Base-by-base conservation (phyloP, 2,113 vertebrate genomes). In the Ophiodon elongatus region DNA sequence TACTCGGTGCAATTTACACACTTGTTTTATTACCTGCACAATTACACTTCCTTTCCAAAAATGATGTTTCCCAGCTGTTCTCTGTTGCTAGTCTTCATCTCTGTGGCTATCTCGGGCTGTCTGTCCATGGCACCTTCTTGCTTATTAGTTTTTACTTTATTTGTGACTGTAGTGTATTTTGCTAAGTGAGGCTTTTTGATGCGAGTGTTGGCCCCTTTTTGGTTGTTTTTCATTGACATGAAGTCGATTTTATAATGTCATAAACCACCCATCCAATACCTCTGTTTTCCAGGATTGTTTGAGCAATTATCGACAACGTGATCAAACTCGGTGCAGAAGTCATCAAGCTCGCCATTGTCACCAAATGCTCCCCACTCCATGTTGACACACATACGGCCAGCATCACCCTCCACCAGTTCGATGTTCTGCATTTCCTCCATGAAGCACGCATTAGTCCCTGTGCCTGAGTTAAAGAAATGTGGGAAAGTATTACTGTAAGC, bases 291-390 rank as follows among this genome's bases (percentile, higher is more conserved):
- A 0, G 97, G 95, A 82, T 96, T 95, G 90, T 96, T 95, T 0
- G 98, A 98, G 21, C 94, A 90, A 3, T 97, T 95, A 14, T 99
- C 98, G 60, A 99, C 98, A 0, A 93, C 89, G 60, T 71, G 2
- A 64, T 99, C 98, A 0, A 98, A 99, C 73, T 94, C 89, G 0
- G 98, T 99, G 89, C 92, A 95, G 23, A 99, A 25, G 76, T 98
- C 96, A 0, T 99, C 96, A 21, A 99, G 91, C 93, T 97, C 97
- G 0, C 97, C 97, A 0, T 41, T 93, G 88, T 99, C 98, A 10
- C 98, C 98, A 0, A 99, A 99, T 0, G 97, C 98, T 0, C 98
- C 98, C 98, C 98, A 99, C 83, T 99, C 98, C 96, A 98, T 97
- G 92, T 99, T 99, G 85, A 99, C 72, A 9, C 98, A 99, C 98